These are phyloP conservation scores for Etheostoma nigrum DNA, from an alignment of 2,797 vertebrate species.

Conservation along the genomic window DNA sequence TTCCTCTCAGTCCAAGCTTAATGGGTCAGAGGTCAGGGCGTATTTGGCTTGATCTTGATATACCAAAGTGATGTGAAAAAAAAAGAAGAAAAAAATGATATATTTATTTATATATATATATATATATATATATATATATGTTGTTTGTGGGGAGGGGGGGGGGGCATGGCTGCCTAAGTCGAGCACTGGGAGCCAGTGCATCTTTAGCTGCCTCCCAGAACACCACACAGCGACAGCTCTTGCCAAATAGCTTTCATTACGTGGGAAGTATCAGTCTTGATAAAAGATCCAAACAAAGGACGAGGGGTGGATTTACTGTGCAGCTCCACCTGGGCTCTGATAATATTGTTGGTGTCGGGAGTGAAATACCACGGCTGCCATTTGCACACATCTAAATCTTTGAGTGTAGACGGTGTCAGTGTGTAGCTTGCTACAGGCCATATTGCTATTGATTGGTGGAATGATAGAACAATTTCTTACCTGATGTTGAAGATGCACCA, in stretches of 20 bases:
- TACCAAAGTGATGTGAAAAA: too few relatives aligned
- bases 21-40: constrained; percentile 42
- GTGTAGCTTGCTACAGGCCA: constrained; percentile 75
- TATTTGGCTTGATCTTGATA: constrained; percentile 17
- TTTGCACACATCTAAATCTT: constrained; percentile 84
- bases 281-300: constrained; percentile 81
- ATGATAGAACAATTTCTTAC: constrained; percentile 85
- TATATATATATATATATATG: neutral
- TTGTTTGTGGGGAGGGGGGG: constrained; percentile 15
- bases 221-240: constrained; percentile 61
- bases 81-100: too few relatives aligned
- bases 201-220: constrained; percentile 72
- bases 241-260: constrained; percentile 82
- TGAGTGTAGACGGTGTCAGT: constrained; percentile 65
- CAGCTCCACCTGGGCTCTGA: constrained; percentile 69
- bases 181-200: constrained; percentile 47
- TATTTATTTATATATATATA: too few relatives aligned
- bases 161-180: constrained; percentile 57
- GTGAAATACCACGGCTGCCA: constrained; percentile 77
- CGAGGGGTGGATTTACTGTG: constrained; percentile 74
- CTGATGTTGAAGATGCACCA: constrained; percentile 81
- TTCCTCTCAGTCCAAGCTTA: constrained; percentile 36
- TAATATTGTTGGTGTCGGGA: constrained; percentile 78
- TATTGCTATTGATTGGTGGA: constrained; percentile 82
- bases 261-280: constrained; percentile 76